phyloP scores from a whole-genome alignment of 2,113 vertebrate species.

The Talpa occidentalis region DNA sequence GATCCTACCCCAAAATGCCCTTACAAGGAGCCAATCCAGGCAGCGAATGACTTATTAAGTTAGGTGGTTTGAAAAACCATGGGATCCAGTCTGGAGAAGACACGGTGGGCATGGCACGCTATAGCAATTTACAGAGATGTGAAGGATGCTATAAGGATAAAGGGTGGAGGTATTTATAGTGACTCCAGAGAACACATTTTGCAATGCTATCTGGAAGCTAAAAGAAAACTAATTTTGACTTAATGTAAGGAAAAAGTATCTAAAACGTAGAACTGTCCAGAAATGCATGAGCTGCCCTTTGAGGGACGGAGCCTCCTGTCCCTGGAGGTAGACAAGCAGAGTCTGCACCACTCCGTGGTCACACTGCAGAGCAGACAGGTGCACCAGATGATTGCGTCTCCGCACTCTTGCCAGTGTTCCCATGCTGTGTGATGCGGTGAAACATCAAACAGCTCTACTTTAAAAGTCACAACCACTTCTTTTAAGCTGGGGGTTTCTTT shows the following conservation, averaged over 20 bases:
- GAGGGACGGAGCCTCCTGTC: background rate
- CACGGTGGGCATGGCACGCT: background rate
- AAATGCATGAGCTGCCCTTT: background rate
- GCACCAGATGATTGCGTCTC: fast-evolving
- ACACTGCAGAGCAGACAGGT: background rate
- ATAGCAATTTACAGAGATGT: background rate
- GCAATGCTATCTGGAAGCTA: background rate
- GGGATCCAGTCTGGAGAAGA: background rate
- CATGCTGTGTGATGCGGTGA: background rate
- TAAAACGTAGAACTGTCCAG: background rate
- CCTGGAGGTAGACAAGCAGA: background rate
- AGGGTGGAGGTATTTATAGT: background rate
- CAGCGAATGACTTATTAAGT: slow-evolving; percentile 43
- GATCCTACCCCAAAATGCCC: slow-evolving; percentile 68
- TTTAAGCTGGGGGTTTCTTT: background rate
- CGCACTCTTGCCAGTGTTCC: fast-evolving
- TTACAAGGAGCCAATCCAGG: slow-evolving; percentile 71
- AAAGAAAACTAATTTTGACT: slow-evolving; percentile 10
- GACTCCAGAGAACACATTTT: background rate
- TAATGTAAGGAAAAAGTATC: background rate
- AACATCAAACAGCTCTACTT: background rate
- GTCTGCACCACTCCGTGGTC: too few relatives aligned
- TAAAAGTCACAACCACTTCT: background rate
- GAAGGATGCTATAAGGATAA: background rate
- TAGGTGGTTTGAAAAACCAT: slow-evolving; percentile 63